phyloP scores from a whole-genome alignment of 92 coral and sea anemone genomes.

The Zoanthus gigantus region DNA sequence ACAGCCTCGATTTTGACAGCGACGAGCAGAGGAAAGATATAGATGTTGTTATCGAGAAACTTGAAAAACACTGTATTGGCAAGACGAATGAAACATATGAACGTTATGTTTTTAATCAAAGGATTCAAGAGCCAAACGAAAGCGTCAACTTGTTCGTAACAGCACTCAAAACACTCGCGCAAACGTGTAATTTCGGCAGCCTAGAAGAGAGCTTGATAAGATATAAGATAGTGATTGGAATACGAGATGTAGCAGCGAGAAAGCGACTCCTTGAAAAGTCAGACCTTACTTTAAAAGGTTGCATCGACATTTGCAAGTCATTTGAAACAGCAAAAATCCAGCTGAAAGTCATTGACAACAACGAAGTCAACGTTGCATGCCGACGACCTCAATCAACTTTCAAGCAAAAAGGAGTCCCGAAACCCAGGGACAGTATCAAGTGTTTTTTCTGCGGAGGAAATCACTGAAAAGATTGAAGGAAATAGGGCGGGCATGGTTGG shows the following conservation, averaged over 20 bases:
- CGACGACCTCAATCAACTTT: background rate
- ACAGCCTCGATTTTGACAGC: too few relatives aligned
- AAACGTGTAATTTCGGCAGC: constrained; percentile 62
- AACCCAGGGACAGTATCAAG: background rate
- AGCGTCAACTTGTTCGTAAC: constrained; percentile 58
- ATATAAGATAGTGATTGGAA: constrained; percentile 54
- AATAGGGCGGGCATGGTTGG: too few relatives aligned
- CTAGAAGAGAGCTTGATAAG: constrained; percentile 40
- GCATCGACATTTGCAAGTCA: constrained; percentile 37
- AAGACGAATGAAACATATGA: constrained; percentile 65
- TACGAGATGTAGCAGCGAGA: constrained; percentile 36
- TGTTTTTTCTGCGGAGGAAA: background rate
- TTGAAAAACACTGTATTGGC: constrained; percentile 57
- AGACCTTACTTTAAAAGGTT: too few relatives aligned
- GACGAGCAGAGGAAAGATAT: constrained; percentile 53
- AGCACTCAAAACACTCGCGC: constrained; percentile 41
- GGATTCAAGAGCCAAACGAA: constrained; percentile 61
- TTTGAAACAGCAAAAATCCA: constrained; percentile 31
- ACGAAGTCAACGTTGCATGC: background rate
- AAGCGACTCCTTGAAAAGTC: constrained; percentile 38
- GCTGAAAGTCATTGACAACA: constrained; percentile 14
- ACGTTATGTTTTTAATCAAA: constrained; percentile 55
- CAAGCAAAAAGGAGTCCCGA: too few relatives aligned
- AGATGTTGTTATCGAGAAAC: constrained; percentile 45
- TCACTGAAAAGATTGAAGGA: background rate